Base-by-base conservation (phyloP, 2,888 invertebrate genomes). In the Linhomoeus sp. region DNA sequence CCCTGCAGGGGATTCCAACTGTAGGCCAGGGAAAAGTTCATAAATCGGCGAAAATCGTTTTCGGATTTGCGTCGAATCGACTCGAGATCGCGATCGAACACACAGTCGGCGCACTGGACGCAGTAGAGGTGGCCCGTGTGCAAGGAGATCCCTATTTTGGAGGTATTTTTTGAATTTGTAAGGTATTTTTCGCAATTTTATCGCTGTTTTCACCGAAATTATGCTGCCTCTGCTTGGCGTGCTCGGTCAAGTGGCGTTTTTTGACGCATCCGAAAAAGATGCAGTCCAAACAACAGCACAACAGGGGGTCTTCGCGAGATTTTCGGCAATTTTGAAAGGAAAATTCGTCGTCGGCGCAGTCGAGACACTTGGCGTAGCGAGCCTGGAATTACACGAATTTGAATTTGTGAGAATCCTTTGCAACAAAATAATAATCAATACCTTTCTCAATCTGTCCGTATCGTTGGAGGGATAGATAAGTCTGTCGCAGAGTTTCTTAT, bases 101-200 rank as follows among this genome's bases (percentile, higher is more conserved):
- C 79, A 66, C 86, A 92, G 67, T 92, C 90, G 51, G 78, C 77
- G 66, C 94, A 94, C 59, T 77, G 76, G 62, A 79, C 78, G 67
- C 94, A 94, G 67, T 79, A 80, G 14, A 92, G 38, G 24, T 59
- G 51, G 12, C 58, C 59, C 23, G 49, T 49, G 19, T 49, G 42
- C 3, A 54, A 48, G 25, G 50, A 52, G 23, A 56, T 17, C 2
- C 52, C 56, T 55, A 22, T 17, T 12, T 12, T 5, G 17, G 17
- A 17, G 29, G 7, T 12, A 5, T 12, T 29, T 29, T 5, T 12
- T 29, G 29, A n/a, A n/a, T n/a, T n/a, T n/a, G n/a, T n/a, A n/a
- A n/a, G n/a, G n/a, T n/a, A n/a, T n/a, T n/a, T n/a, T n/a, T n/a
- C n/a, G n/a, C n/a, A n/a, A n/a, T n/a, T n/a, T n/a, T n/a, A n/a